Base-by-base conservation (phyloP, 1,140 invertebrate genomes). In the Mizuhopecten yessoensis region DNA sequence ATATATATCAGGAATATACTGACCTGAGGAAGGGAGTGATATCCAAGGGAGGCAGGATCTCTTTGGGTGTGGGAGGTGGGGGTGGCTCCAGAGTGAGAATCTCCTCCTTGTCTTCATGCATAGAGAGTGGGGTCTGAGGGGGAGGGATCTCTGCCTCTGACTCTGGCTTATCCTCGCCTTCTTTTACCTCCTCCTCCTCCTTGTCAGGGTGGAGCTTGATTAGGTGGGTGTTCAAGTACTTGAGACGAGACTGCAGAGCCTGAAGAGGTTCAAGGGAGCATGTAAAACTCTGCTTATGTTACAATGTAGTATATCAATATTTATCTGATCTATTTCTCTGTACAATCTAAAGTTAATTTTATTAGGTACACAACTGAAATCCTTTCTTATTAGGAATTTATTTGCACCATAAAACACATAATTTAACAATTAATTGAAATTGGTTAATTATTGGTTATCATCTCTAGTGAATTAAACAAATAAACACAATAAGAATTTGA, bases 191-290 rank as follows among this genome's bases (percentile, higher is more conserved):
- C n/a, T 90, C 92, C 20, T 94, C 94, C 39, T 93, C 94, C 15
- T 92, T 92, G 33, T 92, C 94, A 45, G 92, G 87, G 5, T 94
- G 90, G 29, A 95, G 86, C 87, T 96, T 96, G 89, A 96, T 93
- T 20, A 94, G 94, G 91, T 96, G 95, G 13, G 93, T 94, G 89
- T 94, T 95, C 20, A 96, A 94, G 88, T 96, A 96, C 89, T 95
- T 94, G 49, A 95, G 92, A 34, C 96, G 91, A 9, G 96, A 95
- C 93, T 96, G 95, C 91, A 96, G 88, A 15, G 96, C 96, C 95
- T 96, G 90, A 0, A 92, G 33, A 11, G 86, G 36, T 36, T 34
- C 34, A 75, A 29, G 17, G 57, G 29, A 91, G 2, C 23, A 33
- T 57, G 20, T 11, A 3, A 49, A 34, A 89, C n/a, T 88, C 34